These are phyloP conservation scores for Puma concolor DNA, from an alignment of 2,113 vertebrate species.

Conservation along the genomic window DNA sequence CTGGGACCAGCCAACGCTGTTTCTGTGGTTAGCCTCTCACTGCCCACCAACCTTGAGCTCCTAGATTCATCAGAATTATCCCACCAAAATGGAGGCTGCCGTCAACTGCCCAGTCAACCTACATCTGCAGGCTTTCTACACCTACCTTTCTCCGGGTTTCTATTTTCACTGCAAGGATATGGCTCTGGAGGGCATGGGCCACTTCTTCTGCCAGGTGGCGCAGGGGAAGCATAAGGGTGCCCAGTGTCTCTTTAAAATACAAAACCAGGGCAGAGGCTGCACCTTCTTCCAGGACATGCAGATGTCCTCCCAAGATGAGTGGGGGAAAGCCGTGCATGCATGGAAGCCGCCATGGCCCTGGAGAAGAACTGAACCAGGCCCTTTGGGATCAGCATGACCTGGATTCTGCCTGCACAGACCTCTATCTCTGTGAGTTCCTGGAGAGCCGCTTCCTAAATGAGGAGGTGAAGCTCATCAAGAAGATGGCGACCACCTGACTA, in stretches of 20 bases:
- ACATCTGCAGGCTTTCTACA: background rate
- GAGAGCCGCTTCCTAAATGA: background rate
- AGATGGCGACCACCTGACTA: background rate
- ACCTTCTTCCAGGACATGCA: background rate
- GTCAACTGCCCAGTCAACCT: background rate
- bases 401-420: background rate
- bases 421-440: background rate
- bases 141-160: background rate
- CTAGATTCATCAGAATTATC: background rate
- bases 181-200: background rate
- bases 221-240: background rate
- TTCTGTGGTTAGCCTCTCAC: background rate
- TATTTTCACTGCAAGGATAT: background rate
- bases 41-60: background rate
- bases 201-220: background rate
- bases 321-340: background rate
- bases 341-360: background rate
- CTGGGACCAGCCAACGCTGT: background rate
- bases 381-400: background rate
- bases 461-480: background rate
- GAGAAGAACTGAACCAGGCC: background rate
- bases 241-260: background rate
- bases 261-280: background rate
- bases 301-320: background rate
- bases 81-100: background rate